Evolutionary conservation across 2,888 invertebrate species (phyloP).

Genomic region (Eupithecia insigniata): DNA sequence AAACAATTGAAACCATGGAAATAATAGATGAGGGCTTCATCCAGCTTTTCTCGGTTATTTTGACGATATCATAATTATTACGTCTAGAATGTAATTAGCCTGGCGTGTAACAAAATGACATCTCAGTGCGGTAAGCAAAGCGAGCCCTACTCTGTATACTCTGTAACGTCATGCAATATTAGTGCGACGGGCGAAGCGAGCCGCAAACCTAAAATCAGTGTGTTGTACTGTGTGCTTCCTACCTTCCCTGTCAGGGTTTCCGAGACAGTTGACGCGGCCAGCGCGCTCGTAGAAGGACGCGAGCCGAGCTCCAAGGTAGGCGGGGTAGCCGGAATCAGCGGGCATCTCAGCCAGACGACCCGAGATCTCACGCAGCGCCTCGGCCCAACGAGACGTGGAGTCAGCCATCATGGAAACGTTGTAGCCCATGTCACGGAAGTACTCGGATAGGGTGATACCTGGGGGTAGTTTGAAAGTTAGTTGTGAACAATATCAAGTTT

Average conservation of each 20-base stretch:
- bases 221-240: too few relatives aligned
- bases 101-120: too few relatives aligned
- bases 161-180: too few relatives aligned
- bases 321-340: constrained; percentile 99
- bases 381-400: constrained; percentile 99
- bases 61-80: too few relatives aligned
- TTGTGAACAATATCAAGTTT: not conserved
- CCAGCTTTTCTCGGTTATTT: too few relatives aligned
- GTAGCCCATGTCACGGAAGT: constrained; percentile 99
- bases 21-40: too few relatives aligned
- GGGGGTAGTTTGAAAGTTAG: constrained; percentile 22
- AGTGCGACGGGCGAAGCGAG: too few relatives aligned
- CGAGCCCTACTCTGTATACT: too few relatives aligned
- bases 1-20: too few relatives aligned
- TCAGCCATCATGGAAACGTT: constrained; percentile 99
- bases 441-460: constrained; percentile 99
- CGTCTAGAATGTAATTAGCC: too few relatives aligned
- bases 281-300: constrained; percentile 99
- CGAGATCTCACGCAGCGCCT: constrained; percentile 99
- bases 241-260: constrained; percentile 98
- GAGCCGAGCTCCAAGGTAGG: constrained; percentile 98
- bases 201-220: too few relatives aligned
- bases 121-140: too few relatives aligned
- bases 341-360: constrained; percentile 99
- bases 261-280: constrained; percentile 97